Conservation (phyloP, 1,140 invertebrate species). For the Aphidius ervi region DNA sequence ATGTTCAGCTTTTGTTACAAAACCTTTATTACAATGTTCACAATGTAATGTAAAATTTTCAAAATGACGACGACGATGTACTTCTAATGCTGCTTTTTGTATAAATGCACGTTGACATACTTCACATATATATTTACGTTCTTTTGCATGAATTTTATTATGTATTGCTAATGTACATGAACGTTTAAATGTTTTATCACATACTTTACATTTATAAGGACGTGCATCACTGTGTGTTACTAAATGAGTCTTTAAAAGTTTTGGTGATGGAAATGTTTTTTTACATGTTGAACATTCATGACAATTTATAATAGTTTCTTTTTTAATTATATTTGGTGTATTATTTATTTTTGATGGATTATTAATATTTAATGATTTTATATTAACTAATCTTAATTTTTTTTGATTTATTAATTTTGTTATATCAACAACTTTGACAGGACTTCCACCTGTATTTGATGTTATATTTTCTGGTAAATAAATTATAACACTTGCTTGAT, state of each 20-base stretch:
- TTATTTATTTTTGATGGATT: no score
- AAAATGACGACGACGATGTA: constrained; percentile 47
- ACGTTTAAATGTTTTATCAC: constrained; percentile 51
- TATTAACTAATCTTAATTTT: no score
- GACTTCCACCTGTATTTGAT: no score
- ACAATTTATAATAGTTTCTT: constrained; percentile 11
- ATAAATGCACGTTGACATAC: constrained; percentile 46
- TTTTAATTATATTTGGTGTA: no score
- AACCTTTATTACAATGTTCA: constrained; percentile 49
- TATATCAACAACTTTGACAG: no score
- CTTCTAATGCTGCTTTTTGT: constrained; percentile 43
- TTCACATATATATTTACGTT: constrained; percentile 44
- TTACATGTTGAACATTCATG: constrained; percentile 49
- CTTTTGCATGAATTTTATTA: constrained; percentile 39
- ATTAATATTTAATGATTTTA: no score
- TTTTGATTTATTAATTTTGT: no score
- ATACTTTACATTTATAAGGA: constrained; percentile 52
- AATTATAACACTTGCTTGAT: no score
- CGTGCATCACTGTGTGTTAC: constrained; percentile 50
- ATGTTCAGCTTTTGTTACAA: constrained; percentile 45
- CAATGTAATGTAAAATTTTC: constrained; percentile 44
- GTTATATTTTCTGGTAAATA: no score
- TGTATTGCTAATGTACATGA: constrained; percentile 48
- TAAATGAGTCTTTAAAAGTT: constrained; percentile 52
- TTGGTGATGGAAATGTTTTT: constrained; percentile 50